phyloP scores from a whole-genome alignment of 2,888 invertebrate species.

The Dione juno region DNA sequence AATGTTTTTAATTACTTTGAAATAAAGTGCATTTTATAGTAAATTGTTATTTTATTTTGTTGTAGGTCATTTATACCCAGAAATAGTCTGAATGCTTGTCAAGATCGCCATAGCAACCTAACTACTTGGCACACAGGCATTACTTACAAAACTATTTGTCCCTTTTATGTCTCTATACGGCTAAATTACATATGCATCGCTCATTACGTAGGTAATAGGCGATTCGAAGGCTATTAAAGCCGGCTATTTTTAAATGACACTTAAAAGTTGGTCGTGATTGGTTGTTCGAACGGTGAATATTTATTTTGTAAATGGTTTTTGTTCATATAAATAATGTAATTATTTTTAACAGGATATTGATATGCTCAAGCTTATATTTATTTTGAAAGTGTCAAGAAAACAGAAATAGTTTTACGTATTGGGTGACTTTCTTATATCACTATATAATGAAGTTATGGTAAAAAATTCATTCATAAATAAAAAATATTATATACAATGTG shows the following conservation, averaged over 20 bases:
- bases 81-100: constrained; percentile 1
- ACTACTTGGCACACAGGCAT: constrained; percentile 2
- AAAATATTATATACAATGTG: too few relatives aligned
- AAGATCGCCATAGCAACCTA: not conserved
- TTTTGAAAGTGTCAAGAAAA: too few relatives aligned
- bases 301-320: constrained; percentile 8
- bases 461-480: too few relatives aligned
- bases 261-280: constrained; percentile 40
- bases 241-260: constrained; percentile 36
- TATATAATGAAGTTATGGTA: too few relatives aligned
- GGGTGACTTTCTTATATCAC: too few relatives aligned
- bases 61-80: too few relatives aligned
- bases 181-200: constrained; percentile 33
- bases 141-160: constrained; percentile 9
- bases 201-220: constrained; percentile 25
- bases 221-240: constrained; percentile 33
- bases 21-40: too few relatives aligned
- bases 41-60: too few relatives aligned
- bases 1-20: too few relatives aligned
- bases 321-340: constrained; percentile 10
- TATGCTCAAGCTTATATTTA: too few relatives aligned
- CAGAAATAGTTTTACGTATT: too few relatives aligned
- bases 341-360: constrained; percentile 3
- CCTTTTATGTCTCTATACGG: not conserved
- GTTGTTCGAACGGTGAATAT: not conserved